These are phyloP conservation scores for Notodonta ziczac DNA, from an alignment of 2,888 invertebrate species.

Conservation along the genomic window DNA sequence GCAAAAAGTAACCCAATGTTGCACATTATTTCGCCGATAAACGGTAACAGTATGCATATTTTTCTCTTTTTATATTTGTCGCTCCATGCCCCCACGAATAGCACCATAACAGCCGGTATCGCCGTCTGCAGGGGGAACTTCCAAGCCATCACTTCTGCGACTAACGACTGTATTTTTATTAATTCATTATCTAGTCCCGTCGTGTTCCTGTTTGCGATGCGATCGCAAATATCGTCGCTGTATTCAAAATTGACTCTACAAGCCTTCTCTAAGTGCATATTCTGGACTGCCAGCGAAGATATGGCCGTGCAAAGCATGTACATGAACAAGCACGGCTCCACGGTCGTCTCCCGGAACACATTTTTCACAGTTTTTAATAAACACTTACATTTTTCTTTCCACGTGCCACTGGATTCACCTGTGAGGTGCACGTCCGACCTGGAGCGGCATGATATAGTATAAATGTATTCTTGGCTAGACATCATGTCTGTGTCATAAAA, in stretches of 20 bases:
- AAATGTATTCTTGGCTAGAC: slow-evolving; percentile 57
- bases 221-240: slow-evolving; percentile 81
- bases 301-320: slow-evolving; percentile 87
- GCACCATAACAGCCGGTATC: slow-evolving; percentile 82
- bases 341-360: slow-evolving; percentile 78
- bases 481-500: slow-evolving; percentile 61
- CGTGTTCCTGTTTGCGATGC: slow-evolving; percentile 69
- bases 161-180: slow-evolving; percentile 75
- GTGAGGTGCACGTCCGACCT: slow-evolving; percentile 71
- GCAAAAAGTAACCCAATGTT: slow-evolving; percentile 82
- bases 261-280: slow-evolving; percentile 85
- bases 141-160: slow-evolving; percentile 83
- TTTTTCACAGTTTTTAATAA: slow-evolving; percentile 66
- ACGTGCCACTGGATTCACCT: slow-evolving; percentile 50
- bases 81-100: slow-evolving; percentile 87
- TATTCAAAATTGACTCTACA: slow-evolving; percentile 82
- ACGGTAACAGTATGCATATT: slow-evolving; percentile 84
- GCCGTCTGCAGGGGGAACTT: slow-evolving; percentile 85
- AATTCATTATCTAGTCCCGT: slow-evolving; percentile 71
- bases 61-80: slow-evolving; percentile 85
- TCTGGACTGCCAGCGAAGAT: slow-evolving; percentile 86
- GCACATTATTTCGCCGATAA: slow-evolving; percentile 82
- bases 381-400: slow-evolving; percentile 66
- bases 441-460: slow-evolving; percentile 61
- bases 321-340: slow-evolving; percentile 87